Percentiles rank a stretch among this genome's conserved stretches.
These are phyloP conservation scores for Palloptera scutellata DNA, from an alignment of 2,888 invertebrate species.

Conservation along the genomic window DNA sequence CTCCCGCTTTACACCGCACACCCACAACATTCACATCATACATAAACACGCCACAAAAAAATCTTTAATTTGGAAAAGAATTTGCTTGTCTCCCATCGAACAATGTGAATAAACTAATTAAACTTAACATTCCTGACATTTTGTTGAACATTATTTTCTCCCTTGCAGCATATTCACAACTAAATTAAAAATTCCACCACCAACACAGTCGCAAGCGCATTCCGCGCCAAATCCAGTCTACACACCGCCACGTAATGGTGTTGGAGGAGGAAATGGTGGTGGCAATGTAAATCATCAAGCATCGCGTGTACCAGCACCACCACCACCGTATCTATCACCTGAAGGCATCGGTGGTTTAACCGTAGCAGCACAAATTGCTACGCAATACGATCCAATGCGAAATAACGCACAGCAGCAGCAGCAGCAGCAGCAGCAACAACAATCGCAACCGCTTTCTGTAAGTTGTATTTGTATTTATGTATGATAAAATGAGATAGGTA, in stretches of 20 bases:
- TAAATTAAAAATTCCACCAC: constrained; percentile 38
- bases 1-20: no score
- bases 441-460: constrained; percentile 45
- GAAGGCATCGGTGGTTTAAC: constrained; percentile 31
- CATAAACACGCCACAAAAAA: no score
- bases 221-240: constrained; percentile 55
- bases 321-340: constrained; percentile 28
- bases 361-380: constrained; percentile 56
- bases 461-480: constrained; percentile 24
- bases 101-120: not conserved
- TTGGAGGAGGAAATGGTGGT: constrained; percentile 23
- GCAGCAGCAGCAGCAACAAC: constrained; percentile 41
- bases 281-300: constrained; percentile 7
- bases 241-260: constrained; percentile 37
- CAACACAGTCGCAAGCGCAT: constrained; percentile 43
- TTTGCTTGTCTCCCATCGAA: no score
- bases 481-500: no score
- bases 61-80: no score
- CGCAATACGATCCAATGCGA: constrained; percentile 59
- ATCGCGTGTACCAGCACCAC: constrained; percentile 31
- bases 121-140: not conserved
- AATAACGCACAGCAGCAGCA: constrained; percentile 46
- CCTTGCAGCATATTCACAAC: constrained; percentile 27
- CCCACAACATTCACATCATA: no score
- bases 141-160: not conserved